Evolutionary conservation across 2,888 invertebrate genomes (phyloP).

Genomic region (Latrodectus elegans): DNA sequence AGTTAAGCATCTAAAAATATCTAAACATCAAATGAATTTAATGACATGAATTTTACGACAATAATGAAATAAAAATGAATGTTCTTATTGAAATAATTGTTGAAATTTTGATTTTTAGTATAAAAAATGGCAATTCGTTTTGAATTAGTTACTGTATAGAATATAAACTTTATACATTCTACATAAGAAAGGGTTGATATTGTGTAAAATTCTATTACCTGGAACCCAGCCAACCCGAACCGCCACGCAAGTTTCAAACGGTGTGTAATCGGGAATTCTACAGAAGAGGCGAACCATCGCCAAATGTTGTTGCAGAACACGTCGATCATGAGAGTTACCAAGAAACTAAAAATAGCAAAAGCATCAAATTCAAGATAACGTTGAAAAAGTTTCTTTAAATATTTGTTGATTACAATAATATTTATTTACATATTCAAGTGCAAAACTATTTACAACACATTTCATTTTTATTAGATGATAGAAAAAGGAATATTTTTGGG

Average conservation of each 20-base stretch:
- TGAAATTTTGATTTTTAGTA: too few relatives aligned
- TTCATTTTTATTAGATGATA: too few relatives aligned
- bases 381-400: too few relatives aligned
- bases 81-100: background rate
- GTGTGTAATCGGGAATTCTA: slow-evolving; percentile 78
- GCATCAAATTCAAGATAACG: too few relatives aligned
- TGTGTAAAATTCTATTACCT: slow-evolving; percentile 21
- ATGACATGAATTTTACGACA: background rate
- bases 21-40: background rate
- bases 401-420: too few relatives aligned
- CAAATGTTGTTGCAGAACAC: slow-evolving; percentile 86
- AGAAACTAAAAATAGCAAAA: slow-evolving; percentile 74
- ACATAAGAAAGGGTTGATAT: too few relatives aligned
- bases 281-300: slow-evolving; percentile 87
- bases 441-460: too few relatives aligned
- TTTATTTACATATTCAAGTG: too few relatives aligned
- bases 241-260: slow-evolving; percentile 63
- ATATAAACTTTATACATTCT: background rate
- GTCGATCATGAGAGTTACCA: slow-evolving; percentile 85
- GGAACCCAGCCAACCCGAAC: slow-evolving; percentile 66
- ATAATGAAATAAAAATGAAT: background rate
- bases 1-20: too few relatives aligned
- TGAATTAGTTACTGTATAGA: background rate
- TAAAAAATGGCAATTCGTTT: background rate
- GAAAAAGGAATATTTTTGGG: too few relatives aligned